A percentile compares a stretch with the other conserved stretches of the same genome.
These are phyloP conservation scores for Stichodactyla helianthus DNA, from an alignment of 64 coral and sea anemone genomes.

Conservation along the genomic window DNA sequence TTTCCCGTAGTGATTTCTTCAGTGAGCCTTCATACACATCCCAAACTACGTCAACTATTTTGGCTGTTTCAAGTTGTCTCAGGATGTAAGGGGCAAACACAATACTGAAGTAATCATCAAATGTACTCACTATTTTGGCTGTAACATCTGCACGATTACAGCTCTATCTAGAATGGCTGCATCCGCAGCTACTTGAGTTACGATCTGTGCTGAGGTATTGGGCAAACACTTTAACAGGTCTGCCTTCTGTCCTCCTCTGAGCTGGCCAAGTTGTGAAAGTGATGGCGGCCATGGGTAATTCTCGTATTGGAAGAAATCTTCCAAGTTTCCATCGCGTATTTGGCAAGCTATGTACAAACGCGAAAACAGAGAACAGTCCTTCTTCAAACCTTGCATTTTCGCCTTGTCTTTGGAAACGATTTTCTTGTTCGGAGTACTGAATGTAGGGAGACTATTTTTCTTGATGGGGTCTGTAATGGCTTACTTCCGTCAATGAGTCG, in stretches of 20 bases:
- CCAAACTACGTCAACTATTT: neutral
- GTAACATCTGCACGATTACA: too few species aligned
- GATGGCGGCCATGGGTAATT: too few species aligned
- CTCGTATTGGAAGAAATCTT: constrained; percentile 13
- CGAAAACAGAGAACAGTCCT: too few species aligned
- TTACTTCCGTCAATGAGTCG: too few species aligned
- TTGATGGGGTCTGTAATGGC: too few species aligned
- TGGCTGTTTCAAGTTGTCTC: neutral
- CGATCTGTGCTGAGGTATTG: neutral
- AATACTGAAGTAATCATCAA: constrained; percentile 17
- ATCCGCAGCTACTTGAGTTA: neutral
- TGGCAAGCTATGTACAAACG: too few species aligned
- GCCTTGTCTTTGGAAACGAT: too few species aligned
- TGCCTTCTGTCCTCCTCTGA: neutral
- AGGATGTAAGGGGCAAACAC: constrained; percentile 21
- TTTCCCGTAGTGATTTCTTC: neutral
- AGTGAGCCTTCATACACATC: neutral
- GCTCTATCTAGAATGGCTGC: neutral
- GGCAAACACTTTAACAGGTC: neutral
- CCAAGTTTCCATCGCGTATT: constrained; percentile 11
- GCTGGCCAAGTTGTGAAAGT: too few species aligned
- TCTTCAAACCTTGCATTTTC: too few species aligned
- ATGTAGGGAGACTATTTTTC: too few species aligned
- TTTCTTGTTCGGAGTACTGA: too few species aligned
- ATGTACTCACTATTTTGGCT: neutral